phyloP scores from a whole-genome alignment of 2,113 vertebrate species.

The Apeltes quadracus region DNA sequence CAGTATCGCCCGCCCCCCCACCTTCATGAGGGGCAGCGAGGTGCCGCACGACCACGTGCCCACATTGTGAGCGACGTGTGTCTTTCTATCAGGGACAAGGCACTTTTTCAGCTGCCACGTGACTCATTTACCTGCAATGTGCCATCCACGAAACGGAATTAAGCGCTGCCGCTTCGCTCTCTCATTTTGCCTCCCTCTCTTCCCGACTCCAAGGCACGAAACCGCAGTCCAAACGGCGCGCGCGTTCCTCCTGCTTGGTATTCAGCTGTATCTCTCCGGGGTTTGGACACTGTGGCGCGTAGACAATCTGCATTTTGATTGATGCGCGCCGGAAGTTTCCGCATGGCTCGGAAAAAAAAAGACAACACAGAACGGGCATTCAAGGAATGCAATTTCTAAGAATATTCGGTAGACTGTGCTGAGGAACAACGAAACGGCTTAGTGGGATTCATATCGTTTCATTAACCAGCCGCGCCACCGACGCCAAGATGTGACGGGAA shows the following conservation, averaged over 20 bases:
- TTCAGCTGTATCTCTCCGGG: conserved; percentile 74
- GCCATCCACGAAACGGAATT: conserved; percentile 62
- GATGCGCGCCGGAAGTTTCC: conserved; percentile 67
- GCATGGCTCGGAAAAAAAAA: conserved; percentile 30
- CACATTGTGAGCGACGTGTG: conserved; percentile 70
- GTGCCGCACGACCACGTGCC: conserved; percentile 71
- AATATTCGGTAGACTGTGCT: conserved; percentile 36
- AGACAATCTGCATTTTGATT: conserved; percentile 79
- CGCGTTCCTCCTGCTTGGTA: conserved; percentile 67
- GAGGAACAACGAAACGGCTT: conserved; percentile 28
- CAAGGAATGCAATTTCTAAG: conserved; percentile 37
- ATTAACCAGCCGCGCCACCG: conserved; percentile 49
- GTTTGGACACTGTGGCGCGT: conserved; percentile 73
- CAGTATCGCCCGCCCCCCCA: conserved; percentile 22
- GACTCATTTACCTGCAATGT: conserved; percentile 63
- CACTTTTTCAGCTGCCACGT: conserved; percentile 56
- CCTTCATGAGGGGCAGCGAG: conserved; percentile 63
- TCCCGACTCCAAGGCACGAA: conserved; percentile 60
- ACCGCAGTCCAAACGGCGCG: conserved; percentile 60
- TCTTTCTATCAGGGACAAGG: too few relatives aligned
- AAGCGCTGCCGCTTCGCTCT: conserved; percentile 40
- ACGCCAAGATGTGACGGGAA: conserved; percentile 60
- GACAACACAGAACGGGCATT: conserved; percentile 49
- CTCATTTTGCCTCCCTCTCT: conserved; percentile 34
- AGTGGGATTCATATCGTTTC: conserved; percentile 62